A percentile compares a stretch with the other conserved stretches of the same genome.
These are phyloP conservation scores for Ochlodes sylvanus DNA, from an alignment of 2,888 invertebrate genomes.

Conservation along the genomic window DNA sequence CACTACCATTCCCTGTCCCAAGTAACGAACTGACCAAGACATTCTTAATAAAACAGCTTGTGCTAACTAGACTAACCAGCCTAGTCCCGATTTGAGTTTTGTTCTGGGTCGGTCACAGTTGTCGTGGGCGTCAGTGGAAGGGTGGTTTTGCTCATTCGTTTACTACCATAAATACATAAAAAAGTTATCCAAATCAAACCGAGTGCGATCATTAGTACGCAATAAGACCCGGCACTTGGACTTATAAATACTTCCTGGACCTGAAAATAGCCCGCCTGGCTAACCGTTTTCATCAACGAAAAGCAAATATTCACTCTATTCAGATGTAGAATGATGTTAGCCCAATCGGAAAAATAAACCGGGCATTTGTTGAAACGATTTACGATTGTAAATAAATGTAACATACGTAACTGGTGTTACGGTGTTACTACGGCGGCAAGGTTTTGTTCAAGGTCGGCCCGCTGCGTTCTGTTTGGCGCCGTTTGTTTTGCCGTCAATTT, in stretches of 20 bases:
- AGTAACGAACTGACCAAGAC: too few species aligned
- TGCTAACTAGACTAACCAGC: too few species aligned
- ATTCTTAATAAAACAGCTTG: too few species aligned
- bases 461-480: constrained; percentile 33
- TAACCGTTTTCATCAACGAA: constrained; percentile 47
- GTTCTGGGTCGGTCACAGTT: too few species aligned
- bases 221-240: constrained; percentile 12
- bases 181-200: too few species aligned
- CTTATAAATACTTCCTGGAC: constrained; percentile 59
- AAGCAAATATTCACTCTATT: constrained; percentile 53
- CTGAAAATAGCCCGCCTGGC: constrained; percentile 55
- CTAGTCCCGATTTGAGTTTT: too few species aligned
- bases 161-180: too few species aligned
- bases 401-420: constrained; percentile 49
- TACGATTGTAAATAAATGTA: constrained; percentile 74
- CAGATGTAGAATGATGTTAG: constrained; percentile 54
- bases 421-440: constrained; percentile 46
- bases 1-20: too few species aligned
- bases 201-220: too few species aligned
- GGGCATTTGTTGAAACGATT: constrained; percentile 63
- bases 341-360: constrained; percentile 69
- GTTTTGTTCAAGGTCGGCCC: constrained; percentile 49
- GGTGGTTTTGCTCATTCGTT: too few species aligned
- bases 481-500: constrained; percentile 33
- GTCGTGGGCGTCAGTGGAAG: too few species aligned